Evolutionary conservation across 2,113 vertebrate species (phyloP), one percentile per base, ranked within the genome.

Genomic region (Micromys minutus): DNA sequence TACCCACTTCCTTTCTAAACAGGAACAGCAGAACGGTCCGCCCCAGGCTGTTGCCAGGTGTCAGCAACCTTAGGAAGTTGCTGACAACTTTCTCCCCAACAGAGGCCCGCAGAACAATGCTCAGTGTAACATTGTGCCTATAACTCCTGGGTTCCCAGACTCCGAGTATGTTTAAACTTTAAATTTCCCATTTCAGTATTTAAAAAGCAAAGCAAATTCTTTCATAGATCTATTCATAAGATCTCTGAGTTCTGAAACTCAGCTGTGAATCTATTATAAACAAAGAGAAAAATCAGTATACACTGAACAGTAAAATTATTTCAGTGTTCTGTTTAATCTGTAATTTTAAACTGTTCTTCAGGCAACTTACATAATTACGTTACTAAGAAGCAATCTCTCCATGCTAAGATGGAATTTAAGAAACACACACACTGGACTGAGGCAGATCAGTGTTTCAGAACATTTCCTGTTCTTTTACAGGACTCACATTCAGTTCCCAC

Each of bases 131-230:
- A 57, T 57, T 61, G 39, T 55, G 55, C 74, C 47, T 87, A 17
- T 17, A 89, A 72, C 29, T 52, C 75, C 13, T 24, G 29, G 83
- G 81, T 8, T 61, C 69, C n/a, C 16, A 21, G 55, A 74, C n/a
- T 72, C 29, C 36, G 65, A 59, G 87, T 72, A 47, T 17, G 26
- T 71, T 90, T 47, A 80, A 74, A 79, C 81, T 83, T 77, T 29
- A 8, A 79, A 12, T 45, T 87, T 93, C 72, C 59, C 39, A 24
- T 36, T 87, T 34, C 42, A 52, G 75, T 55, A 45, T 94, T 52
- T 63, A 71, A 89, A 94, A 90, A 34, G 69, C 31, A 94, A 83
- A 96, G 39, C 7, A 96, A 86, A n/a, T 79, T 91, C 5, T 65
- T 65, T 65, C 63, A 65, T 31, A 65, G 63, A 65, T 65, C 63